Conservation (phyloP, 2,888 invertebrate genomes). For the Coenonympha arcania region DNA sequence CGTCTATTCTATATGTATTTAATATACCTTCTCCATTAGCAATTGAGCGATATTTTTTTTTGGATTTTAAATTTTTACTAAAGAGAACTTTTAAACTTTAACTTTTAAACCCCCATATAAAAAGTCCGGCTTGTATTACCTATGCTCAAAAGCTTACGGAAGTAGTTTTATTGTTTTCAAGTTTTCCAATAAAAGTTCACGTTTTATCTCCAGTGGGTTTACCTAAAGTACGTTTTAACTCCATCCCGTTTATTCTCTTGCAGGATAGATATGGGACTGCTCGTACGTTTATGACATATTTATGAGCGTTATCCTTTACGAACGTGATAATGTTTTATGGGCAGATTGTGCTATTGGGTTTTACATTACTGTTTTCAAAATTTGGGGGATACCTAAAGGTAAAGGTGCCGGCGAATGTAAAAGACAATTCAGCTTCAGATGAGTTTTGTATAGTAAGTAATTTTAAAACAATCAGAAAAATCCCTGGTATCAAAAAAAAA, state of each 20-base stretch:
- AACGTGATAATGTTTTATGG: conserved; percentile 11
- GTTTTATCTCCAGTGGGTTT: conserved; percentile 17
- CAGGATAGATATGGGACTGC: conserved; percentile 9
- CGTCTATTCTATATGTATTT: too few relatives aligned
- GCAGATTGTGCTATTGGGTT: neutral
- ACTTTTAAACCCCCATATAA: too few relatives aligned
- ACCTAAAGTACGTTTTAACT: conserved; percentile 17
- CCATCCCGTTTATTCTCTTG: conserved; percentile 9
- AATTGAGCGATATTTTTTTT: too few relatives aligned
- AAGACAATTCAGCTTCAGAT: too few relatives aligned
- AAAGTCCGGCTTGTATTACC: neutral
- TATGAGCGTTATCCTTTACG: conserved; percentile 11
- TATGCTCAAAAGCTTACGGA: neutral
- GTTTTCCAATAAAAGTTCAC: conserved; percentile 23
- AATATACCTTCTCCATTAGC: too few relatives aligned
- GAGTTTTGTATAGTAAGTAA: too few relatives aligned
- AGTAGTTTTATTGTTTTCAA: conserved; percentile 15
- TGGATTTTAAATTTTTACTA: too few relatives aligned
- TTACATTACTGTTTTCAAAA: neutral
- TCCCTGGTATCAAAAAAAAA: too few relatives aligned
- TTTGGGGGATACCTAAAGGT: too few relatives aligned
- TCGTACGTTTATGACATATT: conserved; percentile 15
- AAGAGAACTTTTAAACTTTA: too few relatives aligned
- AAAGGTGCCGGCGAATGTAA: too few relatives aligned
- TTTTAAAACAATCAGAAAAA: too few relatives aligned